Evolutionary conservation across 1,140 invertebrate species (phyloP).

Genomic region (Cotesia glomerata): DNA sequence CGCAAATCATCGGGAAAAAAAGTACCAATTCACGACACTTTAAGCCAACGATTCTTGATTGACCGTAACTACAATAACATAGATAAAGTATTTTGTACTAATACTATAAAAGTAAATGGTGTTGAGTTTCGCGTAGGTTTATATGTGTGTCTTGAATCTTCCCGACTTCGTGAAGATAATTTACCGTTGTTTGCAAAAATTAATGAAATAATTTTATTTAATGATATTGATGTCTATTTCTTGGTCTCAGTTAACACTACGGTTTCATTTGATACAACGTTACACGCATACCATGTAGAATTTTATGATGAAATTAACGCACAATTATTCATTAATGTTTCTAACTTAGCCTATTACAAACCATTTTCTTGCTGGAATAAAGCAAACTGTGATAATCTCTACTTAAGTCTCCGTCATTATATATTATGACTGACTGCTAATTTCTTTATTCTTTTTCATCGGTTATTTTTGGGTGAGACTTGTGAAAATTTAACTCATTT

Average conservation of each 20-base stretch:
- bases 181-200: conserved; percentile 9
- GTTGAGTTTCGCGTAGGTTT: not conserved
- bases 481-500: not conserved
- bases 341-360: not conserved
- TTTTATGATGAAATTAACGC: not conserved
- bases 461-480: not conserved
- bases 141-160: not conserved
- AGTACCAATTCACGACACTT: not conserved
- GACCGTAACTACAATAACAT: not conserved
- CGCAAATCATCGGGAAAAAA: not conserved
- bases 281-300: conserved; percentile 4
- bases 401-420: conserved; percentile 1
- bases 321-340: not conserved
- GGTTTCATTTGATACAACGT: not conserved
- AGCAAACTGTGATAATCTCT: not conserved
- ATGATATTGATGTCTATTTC: not conserved
- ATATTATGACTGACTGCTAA: not conserved
- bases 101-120: not conserved
- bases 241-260: not conserved
- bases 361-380: not conserved
- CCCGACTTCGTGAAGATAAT: not conserved
- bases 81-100: not conserved
- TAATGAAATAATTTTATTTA: conserved; percentile 2
- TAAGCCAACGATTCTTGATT: not conserved
- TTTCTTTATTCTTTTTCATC: not conserved